These are phyloP conservation scores for Pipistrellus kuhlii DNA, from an alignment of 2,797 vertebrate genomes.

Conservation along the genomic window DNA sequence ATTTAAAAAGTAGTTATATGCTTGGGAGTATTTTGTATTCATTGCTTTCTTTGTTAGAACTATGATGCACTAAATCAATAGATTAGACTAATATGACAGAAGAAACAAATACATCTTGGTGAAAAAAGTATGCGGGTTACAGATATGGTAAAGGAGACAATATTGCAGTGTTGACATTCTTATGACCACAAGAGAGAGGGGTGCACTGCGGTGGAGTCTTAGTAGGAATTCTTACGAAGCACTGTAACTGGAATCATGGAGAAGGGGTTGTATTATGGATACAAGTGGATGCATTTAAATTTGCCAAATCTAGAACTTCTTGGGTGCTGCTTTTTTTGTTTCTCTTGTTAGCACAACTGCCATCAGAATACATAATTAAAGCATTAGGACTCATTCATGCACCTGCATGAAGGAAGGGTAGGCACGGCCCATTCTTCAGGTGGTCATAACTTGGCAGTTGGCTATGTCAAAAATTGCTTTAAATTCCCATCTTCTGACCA, in stretches of 20 bases:
- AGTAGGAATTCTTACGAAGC: slow-evolving; percentile 5
- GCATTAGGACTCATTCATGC: not conserved
- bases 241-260: not conserved
- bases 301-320: not conserved
- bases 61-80: slow-evolving; percentile 29
- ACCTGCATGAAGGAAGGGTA: not conserved
- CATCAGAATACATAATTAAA: not conserved
- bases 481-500: not conserved
- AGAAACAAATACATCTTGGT: slow-evolving; percentile 25
- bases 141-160: not conserved
- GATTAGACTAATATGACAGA: slow-evolving; percentile 48
- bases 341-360: not conserved
- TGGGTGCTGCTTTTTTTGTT: not conserved
- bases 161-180: not conserved
- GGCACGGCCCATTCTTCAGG: not conserved
- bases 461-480: not conserved
- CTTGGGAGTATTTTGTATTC: slow-evolving; percentile 27
- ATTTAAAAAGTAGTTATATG: not conserved
- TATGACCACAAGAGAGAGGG: not conserved
- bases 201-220: not conserved
- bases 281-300: not conserved
- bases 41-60: slow-evolving; percentile 53
- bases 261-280: not conserved
- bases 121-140: not conserved
- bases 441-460: not conserved